Evolutionary conservation across 1,140 invertebrate genomes (phyloP).

Genomic region (Ceratosolen solmsi): DNA sequence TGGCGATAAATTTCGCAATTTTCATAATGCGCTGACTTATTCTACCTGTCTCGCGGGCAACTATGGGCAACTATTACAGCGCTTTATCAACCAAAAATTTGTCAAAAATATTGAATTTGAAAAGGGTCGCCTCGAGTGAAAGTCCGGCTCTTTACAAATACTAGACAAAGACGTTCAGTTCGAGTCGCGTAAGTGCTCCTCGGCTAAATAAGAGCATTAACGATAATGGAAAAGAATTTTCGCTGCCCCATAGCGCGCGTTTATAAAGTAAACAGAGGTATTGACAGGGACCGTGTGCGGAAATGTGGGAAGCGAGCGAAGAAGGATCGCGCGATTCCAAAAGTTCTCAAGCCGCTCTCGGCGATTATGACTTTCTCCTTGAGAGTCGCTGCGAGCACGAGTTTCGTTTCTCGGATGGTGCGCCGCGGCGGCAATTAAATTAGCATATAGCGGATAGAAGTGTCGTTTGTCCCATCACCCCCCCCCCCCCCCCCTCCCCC

Average conservation of each 20-base stretch:
- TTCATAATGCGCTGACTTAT: too few species aligned
- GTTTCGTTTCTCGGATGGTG: constrained; percentile 38
- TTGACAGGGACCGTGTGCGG: background rate
- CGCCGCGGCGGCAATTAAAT: constrained; percentile 39
- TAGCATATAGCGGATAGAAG: background rate
- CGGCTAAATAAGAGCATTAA: background rate
- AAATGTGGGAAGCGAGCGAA: background rate
- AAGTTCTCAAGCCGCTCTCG: background rate
- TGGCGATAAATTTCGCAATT: too few species aligned
- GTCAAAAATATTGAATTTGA: background rate
- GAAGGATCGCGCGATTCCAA: constrained; percentile 2
- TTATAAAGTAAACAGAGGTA: background rate
- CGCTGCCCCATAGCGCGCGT: background rate
- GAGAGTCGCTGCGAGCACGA: background rate
- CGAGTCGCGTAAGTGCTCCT: background rate
- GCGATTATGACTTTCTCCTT: constrained; percentile 35
- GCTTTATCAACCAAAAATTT: background rate
- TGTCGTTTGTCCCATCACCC: too few species aligned
- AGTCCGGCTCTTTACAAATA: background rate
- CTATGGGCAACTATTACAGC: too few species aligned
- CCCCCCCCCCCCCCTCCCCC: too few species aligned
- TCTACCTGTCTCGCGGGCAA: too few species aligned
- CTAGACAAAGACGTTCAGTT: background rate
- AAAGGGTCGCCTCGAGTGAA: background rate
- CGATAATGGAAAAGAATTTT: background rate